Conservation (phyloP, 92 coral and sea anemone species). For the Anthopleura xanthogrammica region DNA sequence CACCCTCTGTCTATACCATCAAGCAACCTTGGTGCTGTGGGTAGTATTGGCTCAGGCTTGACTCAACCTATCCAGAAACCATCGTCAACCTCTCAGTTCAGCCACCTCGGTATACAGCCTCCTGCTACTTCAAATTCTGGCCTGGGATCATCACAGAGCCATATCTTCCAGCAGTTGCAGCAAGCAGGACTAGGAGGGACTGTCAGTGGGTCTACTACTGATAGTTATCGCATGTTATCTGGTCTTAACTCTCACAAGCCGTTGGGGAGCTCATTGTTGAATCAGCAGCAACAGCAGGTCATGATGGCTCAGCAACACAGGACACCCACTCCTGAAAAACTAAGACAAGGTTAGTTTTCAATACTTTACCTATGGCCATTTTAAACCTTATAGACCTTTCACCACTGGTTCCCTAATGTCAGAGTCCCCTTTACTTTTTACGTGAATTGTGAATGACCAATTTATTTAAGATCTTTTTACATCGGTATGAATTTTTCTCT, state of each 20-base stretch:
- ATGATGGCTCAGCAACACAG: constrained; percentile 56
- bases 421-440: no score
- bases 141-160: constrained; percentile 68
- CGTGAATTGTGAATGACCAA: no score
- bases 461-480: no score
- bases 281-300: constrained; percentile 60
- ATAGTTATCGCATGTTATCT: constrained; percentile 62
- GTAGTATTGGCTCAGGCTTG: constrained; percentile 82
- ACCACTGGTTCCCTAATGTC: no score
- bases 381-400: no score
- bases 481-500: no score
- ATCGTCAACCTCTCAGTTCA: constrained; percentile 66
- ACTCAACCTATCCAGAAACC: constrained; percentile 85
- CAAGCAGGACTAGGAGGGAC: constrained; percentile 73
- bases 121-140: constrained; percentile 48
- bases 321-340: constrained; percentile 67
- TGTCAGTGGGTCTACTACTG: constrained; percentile 60
- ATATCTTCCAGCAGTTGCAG: constrained; percentile 83
- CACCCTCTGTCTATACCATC: constrained; percentile 86
- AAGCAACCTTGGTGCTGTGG: constrained; percentile 77
- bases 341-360: constrained; percentile 69
- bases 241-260: constrained; percentile 73
- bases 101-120: constrained; percentile 82
- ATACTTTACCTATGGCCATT: background rate
- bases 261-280: constrained; percentile 63